Conservation (phyloP, 2,797 vertebrate species). For the Cossypha caffra region DNA sequence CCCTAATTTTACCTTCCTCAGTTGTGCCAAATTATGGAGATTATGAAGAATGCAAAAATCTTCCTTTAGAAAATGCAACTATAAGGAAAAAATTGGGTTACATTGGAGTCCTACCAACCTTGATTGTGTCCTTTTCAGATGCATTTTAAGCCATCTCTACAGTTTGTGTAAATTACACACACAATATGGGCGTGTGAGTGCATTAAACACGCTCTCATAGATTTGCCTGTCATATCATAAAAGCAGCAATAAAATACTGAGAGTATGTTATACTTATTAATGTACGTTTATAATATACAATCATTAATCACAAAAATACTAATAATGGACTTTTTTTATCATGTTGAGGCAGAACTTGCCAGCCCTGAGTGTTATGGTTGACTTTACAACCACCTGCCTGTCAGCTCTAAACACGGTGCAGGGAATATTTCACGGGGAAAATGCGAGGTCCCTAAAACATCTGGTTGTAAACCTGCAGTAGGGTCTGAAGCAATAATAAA, state of each 20-base stretch:
- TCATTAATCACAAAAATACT: conserved; percentile 76
- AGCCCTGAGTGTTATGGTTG: conserved; percentile 70
- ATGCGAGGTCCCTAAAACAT: conserved; percentile 65
- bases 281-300: conserved; percentile 53
- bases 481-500: conserved; percentile 62
- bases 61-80: not conserved
- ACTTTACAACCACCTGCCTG: conserved; percentile 74
- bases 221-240: conserved; percentile 48
- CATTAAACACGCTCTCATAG: conserved; percentile 37
- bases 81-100: not conserved
- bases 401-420: conserved; percentile 68
- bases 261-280: conserved; percentile 72
- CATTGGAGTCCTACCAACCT: not conserved
- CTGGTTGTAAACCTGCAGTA: conserved; percentile 70
- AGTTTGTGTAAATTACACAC: conserved; percentile 34
- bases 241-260: conserved; percentile 46
- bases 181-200: not conserved
- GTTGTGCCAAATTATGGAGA: not conserved
- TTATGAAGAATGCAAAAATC: not conserved
- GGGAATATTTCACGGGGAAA: conserved; percentile 72
- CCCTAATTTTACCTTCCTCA: not conserved
- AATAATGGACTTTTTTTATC: conserved; percentile 73
- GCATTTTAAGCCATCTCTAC: not conserved
- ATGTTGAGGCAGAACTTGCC: conserved; percentile 71
- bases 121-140: not conserved